These are phyloP conservation scores for Drosophila pegasa DNA, from an alignment of 2,888 invertebrate species.

Conservation along the genomic window DNA sequence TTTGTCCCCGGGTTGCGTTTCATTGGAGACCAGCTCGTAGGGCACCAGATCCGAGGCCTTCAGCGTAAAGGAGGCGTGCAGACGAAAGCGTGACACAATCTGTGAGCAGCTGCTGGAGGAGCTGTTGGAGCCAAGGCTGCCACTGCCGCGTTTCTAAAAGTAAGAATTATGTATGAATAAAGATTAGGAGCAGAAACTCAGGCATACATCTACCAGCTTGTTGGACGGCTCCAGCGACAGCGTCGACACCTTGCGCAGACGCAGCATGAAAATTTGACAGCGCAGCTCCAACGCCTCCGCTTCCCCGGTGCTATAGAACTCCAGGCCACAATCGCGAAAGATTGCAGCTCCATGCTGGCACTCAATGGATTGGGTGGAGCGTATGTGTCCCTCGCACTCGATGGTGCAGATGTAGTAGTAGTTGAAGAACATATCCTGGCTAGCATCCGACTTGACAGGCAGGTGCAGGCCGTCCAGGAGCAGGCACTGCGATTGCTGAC, in stretches of 20 bases:
- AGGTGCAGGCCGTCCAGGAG: constrained; percentile 78
- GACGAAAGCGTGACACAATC: constrained; percentile 82
- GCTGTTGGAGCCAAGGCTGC: constrained; percentile 48
- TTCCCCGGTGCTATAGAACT: constrained; percentile 69
- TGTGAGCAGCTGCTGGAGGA: constrained; percentile 66
- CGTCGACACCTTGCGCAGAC: constrained; percentile 83
- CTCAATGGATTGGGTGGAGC: constrained; percentile 83
- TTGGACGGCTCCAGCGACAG: constrained; percentile 65
- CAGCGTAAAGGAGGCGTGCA: constrained; percentile 81
- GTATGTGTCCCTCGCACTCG: constrained; percentile 79
- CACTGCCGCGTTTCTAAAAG: constrained; percentile 55
- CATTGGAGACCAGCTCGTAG: constrained; percentile 67
- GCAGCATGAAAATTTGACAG: constrained; percentile 85
- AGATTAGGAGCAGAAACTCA: neutral
- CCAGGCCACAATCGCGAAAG: constrained; percentile 82
- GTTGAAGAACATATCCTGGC: constrained; percentile 83
- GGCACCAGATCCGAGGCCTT: constrained; percentile 75
- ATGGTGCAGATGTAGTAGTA: constrained; percentile 84
- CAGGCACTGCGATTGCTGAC: constrained; percentile 54
- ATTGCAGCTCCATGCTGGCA: constrained; percentile 75
- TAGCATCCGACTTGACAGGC: constrained; percentile 75
- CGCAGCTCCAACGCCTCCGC: constrained; percentile 81
- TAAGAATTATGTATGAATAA: neutral
- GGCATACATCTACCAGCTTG: constrained; percentile 48
- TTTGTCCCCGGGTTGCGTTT: constrained; percentile 47